Percentiles rank a stretch among this genome's conserved stretches.
Conservation (phyloP, 1,140 invertebrate species). For the Ostrea edulis region DNA sequence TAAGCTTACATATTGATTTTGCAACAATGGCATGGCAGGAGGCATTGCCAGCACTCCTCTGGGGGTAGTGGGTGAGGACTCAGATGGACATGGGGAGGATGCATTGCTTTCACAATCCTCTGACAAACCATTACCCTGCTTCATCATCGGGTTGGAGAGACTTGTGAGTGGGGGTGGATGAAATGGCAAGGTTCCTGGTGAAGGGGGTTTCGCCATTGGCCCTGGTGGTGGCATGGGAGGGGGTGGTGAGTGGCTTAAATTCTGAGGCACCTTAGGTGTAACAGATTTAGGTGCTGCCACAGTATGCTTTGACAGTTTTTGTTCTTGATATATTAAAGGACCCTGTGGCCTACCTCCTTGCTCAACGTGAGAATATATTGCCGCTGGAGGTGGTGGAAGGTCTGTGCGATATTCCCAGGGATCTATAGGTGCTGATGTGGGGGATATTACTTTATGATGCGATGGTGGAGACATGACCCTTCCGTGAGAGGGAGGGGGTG, state of each 20-base stretch:
- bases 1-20: conserved; percentile 55
- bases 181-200: conserved; percentile 49
- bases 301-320: neutral
- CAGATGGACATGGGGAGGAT: conserved; percentile 51
- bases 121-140: conserved; percentile 1
- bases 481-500: conserved; percentile 47
- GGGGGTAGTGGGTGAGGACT: conserved; percentile 58
- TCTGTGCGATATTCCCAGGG: conserved; percentile 22
- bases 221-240: conserved; percentile 5
- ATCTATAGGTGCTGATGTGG: conserved; percentile 41
- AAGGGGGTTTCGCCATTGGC: conserved; percentile 45
- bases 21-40: conserved; percentile 55
- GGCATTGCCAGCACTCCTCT: conserved; percentile 58
- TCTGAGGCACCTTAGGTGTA: conserved; percentile 28
- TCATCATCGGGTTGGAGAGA: conserved; percentile 55
- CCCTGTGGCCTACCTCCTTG: conserved; percentile 47
- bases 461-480: conserved; percentile 55
- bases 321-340: conserved; percentile 38
- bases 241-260: neutral
- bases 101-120: conserved; percentile 4
- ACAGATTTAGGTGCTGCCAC: conserved; percentile 31
- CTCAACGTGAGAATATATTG: conserved; percentile 54
- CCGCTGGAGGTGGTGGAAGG: neutral
- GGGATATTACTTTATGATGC: conserved; percentile 27
- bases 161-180: conserved; percentile 54